phyloP scores from a whole-genome alignment of 2,888 invertebrate species.

The Epistrophe eligans region DNA sequence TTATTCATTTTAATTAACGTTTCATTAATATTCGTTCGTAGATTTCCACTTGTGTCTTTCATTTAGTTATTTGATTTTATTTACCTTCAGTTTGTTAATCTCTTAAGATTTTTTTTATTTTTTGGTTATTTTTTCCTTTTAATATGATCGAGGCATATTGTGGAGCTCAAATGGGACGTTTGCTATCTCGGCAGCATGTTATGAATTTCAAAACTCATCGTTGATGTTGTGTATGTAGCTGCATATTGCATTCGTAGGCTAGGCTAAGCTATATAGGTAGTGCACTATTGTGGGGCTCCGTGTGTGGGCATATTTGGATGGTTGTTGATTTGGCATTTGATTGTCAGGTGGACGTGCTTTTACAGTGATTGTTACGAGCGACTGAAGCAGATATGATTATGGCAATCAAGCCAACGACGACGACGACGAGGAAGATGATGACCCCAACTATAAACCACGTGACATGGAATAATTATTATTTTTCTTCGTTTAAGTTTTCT shows the following conservation, averaged over 20 bases:
- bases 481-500: constrained; percentile 3
- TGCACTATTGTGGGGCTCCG: constrained; percentile 23
- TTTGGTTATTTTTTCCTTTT: constrained; percentile 35
- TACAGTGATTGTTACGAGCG: constrained; percentile 34
- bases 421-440: constrained; percentile 32
- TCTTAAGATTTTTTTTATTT: constrained; percentile 31
- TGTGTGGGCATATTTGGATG: constrained; percentile 66
- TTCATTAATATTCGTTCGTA: constrained; percentile 59
- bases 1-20: constrained; percentile 61
- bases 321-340: constrained; percentile 57
- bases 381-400: constrained; percentile 54
- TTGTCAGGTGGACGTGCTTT: constrained; percentile 64
- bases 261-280: background rate
- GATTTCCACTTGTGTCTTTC: constrained; percentile 18
- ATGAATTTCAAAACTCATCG: constrained; percentile 61
- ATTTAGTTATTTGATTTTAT: constrained; percentile 48
- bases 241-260: constrained; percentile 8
- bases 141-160: constrained; percentile 17
- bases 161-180: constrained; percentile 3
- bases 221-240: background rate
- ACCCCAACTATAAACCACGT: constrained; percentile 39
- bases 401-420: constrained; percentile 32
- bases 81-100: constrained; percentile 27
- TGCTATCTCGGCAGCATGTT: constrained; percentile 42
- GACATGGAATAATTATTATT: constrained; percentile 52